Conservation (phyloP, 2,113 vertebrate genomes). For the Athene noctua region DNA sequence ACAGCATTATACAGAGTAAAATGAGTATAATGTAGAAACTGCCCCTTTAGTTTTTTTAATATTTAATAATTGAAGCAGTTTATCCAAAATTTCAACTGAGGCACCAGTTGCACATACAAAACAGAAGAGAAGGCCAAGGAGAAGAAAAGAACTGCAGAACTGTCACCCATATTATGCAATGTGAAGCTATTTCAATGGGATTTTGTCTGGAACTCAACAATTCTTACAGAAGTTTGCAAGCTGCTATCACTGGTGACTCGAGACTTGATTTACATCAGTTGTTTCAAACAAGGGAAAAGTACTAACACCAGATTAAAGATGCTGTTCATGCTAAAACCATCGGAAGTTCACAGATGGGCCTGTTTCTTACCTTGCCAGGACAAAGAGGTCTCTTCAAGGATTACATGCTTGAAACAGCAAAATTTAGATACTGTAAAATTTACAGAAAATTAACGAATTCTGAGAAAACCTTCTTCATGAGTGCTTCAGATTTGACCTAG, state of each 20-base stretch:
- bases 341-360: not conserved
- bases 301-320: not conserved
- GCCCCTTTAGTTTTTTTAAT: not conserved
- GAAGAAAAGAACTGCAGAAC: not conserved
- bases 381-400: not conserved
- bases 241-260: not conserved
- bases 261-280: not conserved
- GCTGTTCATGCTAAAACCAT: not conserved
- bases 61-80: not conserved
- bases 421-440: not conserved
- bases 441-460: not conserved
- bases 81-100: not conserved
- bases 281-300: not conserved
- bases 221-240: not conserved
- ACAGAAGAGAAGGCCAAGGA: not conserved
- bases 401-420: not conserved
- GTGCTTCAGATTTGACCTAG: not conserved
- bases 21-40: not conserved
- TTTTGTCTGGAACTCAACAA: not conserved
- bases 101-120: not conserved
- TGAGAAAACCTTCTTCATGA: not conserved
- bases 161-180: rapidly evolving
- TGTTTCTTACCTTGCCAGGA: not conserved
- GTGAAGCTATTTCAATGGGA: not conserved
- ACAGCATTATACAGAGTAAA: not conserved